These are phyloP conservation scores for Mechanitis messenoides DNA, from an alignment of 2,888 invertebrate genomes.

Conservation along the genomic window DNA sequence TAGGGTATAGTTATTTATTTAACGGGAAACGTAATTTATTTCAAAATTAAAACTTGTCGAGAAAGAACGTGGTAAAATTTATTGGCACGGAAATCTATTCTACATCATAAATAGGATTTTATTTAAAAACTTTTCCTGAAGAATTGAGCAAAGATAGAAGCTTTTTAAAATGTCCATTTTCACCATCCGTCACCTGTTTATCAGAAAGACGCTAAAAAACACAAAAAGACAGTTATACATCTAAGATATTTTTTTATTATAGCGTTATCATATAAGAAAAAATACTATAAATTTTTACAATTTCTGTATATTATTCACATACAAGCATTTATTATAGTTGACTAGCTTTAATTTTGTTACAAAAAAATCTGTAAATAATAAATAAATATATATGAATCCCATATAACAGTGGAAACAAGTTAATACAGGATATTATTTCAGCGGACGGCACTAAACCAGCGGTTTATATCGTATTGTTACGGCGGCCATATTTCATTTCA, in stretches of 20 bases:
- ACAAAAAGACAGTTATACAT: too few relatives aligned
- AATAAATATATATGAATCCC: constrained; percentile 2
- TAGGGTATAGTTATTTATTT: background rate
- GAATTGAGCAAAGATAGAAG: constrained; percentile 19
- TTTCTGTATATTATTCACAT: too few relatives aligned
- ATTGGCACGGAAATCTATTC: constrained; percentile 29
- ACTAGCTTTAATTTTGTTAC: background rate
- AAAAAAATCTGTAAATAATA: background rate
- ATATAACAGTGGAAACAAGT: constrained; percentile 24
- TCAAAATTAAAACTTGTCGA: background rate
- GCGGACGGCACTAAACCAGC: constrained; percentile 35
- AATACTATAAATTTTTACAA: too few relatives aligned
- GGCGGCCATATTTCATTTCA: constrained; percentile 35
- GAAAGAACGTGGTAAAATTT: constrained; percentile 4
- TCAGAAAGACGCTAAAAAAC: too few relatives aligned
- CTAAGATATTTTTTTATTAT: too few relatives aligned
- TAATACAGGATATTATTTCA: constrained; percentile 36
- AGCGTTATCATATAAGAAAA: too few relatives aligned
- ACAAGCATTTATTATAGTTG: too few relatives aligned
- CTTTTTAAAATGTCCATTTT: background rate
- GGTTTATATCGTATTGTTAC: constrained; percentile 40
- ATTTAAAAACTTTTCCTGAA: constrained; percentile 31
- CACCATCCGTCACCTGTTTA: background rate
- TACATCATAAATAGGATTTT: constrained; percentile 30
- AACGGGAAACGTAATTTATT: background rate